Evolutionary conservation across 2,888 invertebrate genomes (phyloP), one percentile per base, ranked within the genome.

Genomic region (Strigamia maritima): DNA sequence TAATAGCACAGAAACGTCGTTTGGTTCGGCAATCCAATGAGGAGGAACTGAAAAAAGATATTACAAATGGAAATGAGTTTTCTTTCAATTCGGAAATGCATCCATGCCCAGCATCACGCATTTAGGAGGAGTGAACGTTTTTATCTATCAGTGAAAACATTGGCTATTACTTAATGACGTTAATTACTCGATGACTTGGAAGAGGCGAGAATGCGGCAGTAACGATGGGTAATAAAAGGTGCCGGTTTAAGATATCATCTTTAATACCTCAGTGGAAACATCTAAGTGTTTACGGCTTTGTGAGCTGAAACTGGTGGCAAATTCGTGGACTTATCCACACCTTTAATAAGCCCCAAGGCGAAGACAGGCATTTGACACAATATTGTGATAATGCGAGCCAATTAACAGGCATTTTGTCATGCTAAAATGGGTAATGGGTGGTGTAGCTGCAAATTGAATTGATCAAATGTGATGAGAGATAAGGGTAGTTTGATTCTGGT

Each of bases 11-110:
- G 82, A 83, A 6, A 83, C 82, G 79, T 86, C 85, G 35, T 83
- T 82, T 0, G 86, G 86, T 76, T 85, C 84, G n/a, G 82, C 81
- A 0, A 84, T 81, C 86, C 86, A 86, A 16, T 83, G 82, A n/a
- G 86, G 86, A 1, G 85, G 85, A 40, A 86, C 86, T 86, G 49
- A 49, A 49, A 49, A 31, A 31, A 7, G 7, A 49, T 49, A 49
- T 49, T 49, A 49, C 2, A 49, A 49, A 49, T 49, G 16, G 49
- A 49, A 49, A 49, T 49, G 19, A n/a, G 16, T 49, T 49, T 19
- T 49, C 49, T 49, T 2, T 49, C 6, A 2, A n/a, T 49, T 49
- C 49, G n/a, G n/a, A n/a, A n/a, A n/a, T n/a, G n/a, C n/a, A n/a
- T n/a, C n/a, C n/a, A n/a, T n/a, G n/a, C n/a, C n/a, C n/a, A n/a